These are phyloP conservation scores for Falco columbarius DNA, from an alignment of 2,797 vertebrate genomes.

Conservation along the genomic window DNA sequence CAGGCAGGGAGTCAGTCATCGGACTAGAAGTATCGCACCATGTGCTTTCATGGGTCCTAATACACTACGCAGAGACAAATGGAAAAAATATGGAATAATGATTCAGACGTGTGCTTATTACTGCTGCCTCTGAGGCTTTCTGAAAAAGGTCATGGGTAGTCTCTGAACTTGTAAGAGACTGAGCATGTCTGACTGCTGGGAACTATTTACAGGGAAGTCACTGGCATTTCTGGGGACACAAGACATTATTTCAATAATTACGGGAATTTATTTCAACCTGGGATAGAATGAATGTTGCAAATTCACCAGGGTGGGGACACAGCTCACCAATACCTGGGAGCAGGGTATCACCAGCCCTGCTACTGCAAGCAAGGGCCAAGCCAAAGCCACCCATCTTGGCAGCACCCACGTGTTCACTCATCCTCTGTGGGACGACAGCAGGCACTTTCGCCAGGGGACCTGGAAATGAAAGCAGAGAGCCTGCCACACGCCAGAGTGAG, in stretches of 20 bases:
- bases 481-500: background rate
- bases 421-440: no score
- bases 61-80: background rate
- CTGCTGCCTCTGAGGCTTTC: background rate
- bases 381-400: background rate
- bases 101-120: background rate
- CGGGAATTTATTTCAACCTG: background rate
- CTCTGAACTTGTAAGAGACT: background rate
- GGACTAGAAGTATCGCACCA: background rate
- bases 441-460: background rate
- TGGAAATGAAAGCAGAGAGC: rapidly evolving
- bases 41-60: background rate
- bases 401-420: rapidly evolving
- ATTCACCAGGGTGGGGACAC: background rate
- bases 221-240: background rate
- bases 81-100: background rate
- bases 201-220: background rate
- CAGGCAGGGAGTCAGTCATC: background rate
- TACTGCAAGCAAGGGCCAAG: background rate
- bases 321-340: background rate
- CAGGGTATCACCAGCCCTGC: background rate
- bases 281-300: background rate
- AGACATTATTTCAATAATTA: background rate
- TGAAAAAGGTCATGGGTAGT: background rate
- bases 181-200: background rate